phyloP scores from a whole-genome alignment of 2,797 vertebrate genomes.

The Mormyrus hasselquistii region DNA sequence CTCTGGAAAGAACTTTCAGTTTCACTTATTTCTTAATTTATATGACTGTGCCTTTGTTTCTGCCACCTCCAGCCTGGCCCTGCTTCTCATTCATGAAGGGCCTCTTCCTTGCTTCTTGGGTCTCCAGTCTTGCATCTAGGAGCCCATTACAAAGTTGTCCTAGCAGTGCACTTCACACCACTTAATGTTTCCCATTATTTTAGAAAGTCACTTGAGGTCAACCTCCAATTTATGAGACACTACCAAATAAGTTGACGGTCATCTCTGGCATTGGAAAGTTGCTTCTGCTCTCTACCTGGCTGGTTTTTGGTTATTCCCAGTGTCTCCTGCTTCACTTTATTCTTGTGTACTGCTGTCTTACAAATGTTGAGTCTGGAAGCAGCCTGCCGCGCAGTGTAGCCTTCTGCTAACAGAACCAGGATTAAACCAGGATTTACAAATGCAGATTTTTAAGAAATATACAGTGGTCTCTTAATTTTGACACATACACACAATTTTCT shows the following conservation, averaged over 20 bases:
- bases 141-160: neutral
- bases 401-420: neutral
- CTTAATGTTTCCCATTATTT: neutral
- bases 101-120: neutral
- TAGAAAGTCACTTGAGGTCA: neutral
- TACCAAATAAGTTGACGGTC: neutral
- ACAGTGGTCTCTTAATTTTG: neutral
- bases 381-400: neutral
- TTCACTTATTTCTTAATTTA: neutral
- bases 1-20: neutral
- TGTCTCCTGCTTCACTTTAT: neutral
- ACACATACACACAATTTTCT: neutral
- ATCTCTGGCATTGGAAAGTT: neutral
- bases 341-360: neutral
- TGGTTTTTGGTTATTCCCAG: neutral
- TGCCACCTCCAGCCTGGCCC: neutral
- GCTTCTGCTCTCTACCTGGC: neutral
- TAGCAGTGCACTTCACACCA: neutral
- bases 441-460: neutral
- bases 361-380: neutral
- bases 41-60: neutral
- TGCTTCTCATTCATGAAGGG: neutral
- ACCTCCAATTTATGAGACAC: neutral
- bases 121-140: neutral
- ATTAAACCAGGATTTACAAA: neutral